A percentile compares a stretch with the other conserved stretches of the same genome.
Conservation (phyloP, 2,113 vertebrate genomes). For the Polypterus bichir region DNA sequence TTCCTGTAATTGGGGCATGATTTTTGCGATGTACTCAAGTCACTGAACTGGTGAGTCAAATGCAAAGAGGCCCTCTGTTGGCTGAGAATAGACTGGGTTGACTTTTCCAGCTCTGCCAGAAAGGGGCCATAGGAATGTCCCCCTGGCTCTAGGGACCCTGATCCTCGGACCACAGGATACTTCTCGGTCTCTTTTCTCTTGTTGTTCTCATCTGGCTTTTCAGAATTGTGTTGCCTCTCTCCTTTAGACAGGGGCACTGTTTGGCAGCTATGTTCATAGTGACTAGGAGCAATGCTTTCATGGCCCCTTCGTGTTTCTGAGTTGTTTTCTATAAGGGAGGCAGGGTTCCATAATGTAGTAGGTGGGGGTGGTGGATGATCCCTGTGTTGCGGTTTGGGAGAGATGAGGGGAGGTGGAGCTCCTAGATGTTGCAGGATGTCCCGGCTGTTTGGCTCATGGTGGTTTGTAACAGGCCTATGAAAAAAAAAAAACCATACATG, state of each 20-base stretch:
- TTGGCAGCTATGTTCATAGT: conserved; percentile 63
- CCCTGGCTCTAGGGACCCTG: conserved; percentile 45
- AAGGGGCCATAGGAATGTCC: conserved; percentile 57
- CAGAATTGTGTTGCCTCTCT: conserved; percentile 48
- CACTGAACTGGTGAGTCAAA: conserved; percentile 52
- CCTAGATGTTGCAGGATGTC: conserved; percentile 74
- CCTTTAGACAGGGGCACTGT: conserved; percentile 51
- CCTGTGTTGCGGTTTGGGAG: conserved; percentile 76
- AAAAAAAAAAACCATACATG: neutral
- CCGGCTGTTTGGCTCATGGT: conserved; percentile 60
- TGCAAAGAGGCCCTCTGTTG: conserved; percentile 67
- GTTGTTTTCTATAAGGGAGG: conserved; percentile 70
- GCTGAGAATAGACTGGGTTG: conserved; percentile 73
- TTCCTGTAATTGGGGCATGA: conserved; percentile 41
- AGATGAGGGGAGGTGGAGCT: conserved; percentile 85
- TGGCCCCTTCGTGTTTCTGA: conserved; percentile 59
- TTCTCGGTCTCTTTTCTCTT: conserved; percentile 70
- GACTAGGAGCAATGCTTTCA: conserved; percentile 49
- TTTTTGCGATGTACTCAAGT: conserved; percentile 44
- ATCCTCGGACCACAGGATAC: conserved; percentile 55
- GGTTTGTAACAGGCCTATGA: conserved; percentile 58
- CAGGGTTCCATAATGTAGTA: conserved; percentile 86
- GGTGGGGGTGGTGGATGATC: conserved; percentile 52
- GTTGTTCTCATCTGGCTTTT: conserved; percentile 64
- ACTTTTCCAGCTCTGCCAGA: conserved; percentile 82